Base-by-base conservation (phyloP, 2,113 vertebrate genomes). In the Nematolebias whitei region DNA sequence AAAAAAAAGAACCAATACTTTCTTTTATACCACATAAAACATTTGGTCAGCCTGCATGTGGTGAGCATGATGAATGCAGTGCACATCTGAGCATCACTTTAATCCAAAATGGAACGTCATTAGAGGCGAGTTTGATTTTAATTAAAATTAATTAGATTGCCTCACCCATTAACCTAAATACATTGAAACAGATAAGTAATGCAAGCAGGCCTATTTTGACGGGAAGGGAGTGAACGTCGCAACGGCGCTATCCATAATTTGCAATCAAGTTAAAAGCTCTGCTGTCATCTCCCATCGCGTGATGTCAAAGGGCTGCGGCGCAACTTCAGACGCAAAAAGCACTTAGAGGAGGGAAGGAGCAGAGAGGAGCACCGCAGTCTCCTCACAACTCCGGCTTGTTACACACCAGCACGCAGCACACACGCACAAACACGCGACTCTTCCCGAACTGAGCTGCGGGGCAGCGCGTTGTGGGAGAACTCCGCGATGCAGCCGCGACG, bases 181-280 rank as follows among this genome's bases (percentile, higher is more conserved):
- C 86, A 88, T 84, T 87, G 87, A 80, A 88, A 89, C 83, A 87
- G 88, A 91, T 87, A 88, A 89, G 87, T 88, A 86, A 88, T 84
- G 83, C 78, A 86, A 90, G 84, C 51, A 78, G 86, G 85, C 88
- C 89, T 88, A 86, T 88, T 91, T 91, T 77, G 86, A 84, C 77
- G 87, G 85, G 79, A 81, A 85, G 79, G 68, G 87, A 79, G 79
- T 51, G 84, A 79, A 67, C 79, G 82, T 61, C 52, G 76, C 78
- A 39, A 18, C 83, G 64, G 86, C 75, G 84, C 84, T 90, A 87
- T 84, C 88, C 88, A 90, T 90, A 87, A 91, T 91, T 90, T 89
- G 88, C 88, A 90, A 90, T 91, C 88, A 90, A 90, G 81, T 89
- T 91, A 90, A 91, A 90, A 91, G 86, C 88, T 88, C 87, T 87